Percentiles rank a stretch among this genome's conserved stretches.
Evolutionary conservation across 1,140 invertebrate genomes (phyloP).

Genomic region (Aethina tumida): DNA sequence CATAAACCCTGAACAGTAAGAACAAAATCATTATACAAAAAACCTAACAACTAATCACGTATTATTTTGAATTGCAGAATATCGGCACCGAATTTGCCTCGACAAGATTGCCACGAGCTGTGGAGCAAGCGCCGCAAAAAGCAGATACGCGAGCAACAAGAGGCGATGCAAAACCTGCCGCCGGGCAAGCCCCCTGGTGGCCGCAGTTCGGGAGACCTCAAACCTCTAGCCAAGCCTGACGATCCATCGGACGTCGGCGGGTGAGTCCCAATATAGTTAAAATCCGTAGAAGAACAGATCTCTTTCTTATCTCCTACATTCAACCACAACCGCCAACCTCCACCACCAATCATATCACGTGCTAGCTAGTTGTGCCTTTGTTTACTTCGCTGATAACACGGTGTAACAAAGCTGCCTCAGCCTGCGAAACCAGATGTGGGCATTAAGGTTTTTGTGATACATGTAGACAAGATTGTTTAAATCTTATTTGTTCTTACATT

Average conservation of each 20-base stretch:
- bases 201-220: slow-evolving; percentile 29
- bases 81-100: slow-evolving; percentile 74
- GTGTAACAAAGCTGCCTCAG: too few relatives aligned
- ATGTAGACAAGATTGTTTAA: too few relatives aligned
- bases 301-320: too few relatives aligned
- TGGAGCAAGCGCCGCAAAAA: slow-evolving; percentile 91
- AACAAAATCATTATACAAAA: slow-evolving; percentile 21
- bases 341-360: too few relatives aligned
- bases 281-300: too few relatives aligned
- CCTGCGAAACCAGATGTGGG: too few relatives aligned
- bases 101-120: slow-evolving; percentile 97
- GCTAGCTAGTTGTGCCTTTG: too few relatives aligned
- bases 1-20: slow-evolving; percentile 82
- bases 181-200: slow-evolving; percentile 34
- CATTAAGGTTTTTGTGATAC: too few relatives aligned
- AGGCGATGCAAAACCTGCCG: slow-evolving; percentile 40
- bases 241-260: slow-evolving; percentile 44
- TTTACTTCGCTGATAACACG: too few relatives aligned
- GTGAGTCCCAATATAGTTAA: slow-evolving; percentile 38
- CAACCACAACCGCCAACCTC: too few relatives aligned
- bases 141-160: slow-evolving; percentile 70
- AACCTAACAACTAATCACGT: too few relatives aligned
- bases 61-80: slow-evolving; percentile 55
- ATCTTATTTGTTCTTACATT: too few relatives aligned
- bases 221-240: slow-evolving; percentile 37